Conservation (phyloP, 1,140 invertebrate species). For the Ceratosolen solmsi region DNA sequence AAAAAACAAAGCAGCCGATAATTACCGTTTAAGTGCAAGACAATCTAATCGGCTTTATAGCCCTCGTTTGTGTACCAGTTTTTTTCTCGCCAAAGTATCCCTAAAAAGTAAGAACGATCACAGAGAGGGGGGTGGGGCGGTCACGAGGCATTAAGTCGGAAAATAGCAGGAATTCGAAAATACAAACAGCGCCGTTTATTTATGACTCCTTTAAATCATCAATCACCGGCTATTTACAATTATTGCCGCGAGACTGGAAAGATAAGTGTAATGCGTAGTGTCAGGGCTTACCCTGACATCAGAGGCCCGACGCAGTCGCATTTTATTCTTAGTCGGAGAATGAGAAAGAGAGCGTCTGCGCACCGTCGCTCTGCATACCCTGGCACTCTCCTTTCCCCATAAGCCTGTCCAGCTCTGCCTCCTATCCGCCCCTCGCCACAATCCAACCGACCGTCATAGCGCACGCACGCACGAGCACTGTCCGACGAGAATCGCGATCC, state of each 20-base stretch:
- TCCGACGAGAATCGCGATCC: no score
- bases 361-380: no score
- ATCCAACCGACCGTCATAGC: no score
- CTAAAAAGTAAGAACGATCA: no score
- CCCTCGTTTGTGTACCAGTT: no score
- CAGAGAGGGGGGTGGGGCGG: no score
- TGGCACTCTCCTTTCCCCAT: no score
- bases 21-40: not conserved
- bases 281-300: not conserved
- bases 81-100: no score
- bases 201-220: not conserved
- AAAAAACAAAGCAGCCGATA: not conserved
- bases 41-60: not conserved
- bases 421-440: no score
- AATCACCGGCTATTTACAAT: not conserved
- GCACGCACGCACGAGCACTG: no score
- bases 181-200: not conserved
- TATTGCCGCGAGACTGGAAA: not conserved
- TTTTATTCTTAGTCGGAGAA: conserved; percentile 7
- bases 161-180: not conserved
- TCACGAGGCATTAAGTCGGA: no score
- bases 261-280: not conserved
- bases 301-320: not conserved
- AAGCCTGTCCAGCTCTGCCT: no score
- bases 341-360: not conserved